A percentile compares a stretch with the other conserved stretches of the same genome.
phyloP scores from a whole-genome alignment of 2,797 vertebrate genomes.

The Hipposideros larvatus region DNA sequence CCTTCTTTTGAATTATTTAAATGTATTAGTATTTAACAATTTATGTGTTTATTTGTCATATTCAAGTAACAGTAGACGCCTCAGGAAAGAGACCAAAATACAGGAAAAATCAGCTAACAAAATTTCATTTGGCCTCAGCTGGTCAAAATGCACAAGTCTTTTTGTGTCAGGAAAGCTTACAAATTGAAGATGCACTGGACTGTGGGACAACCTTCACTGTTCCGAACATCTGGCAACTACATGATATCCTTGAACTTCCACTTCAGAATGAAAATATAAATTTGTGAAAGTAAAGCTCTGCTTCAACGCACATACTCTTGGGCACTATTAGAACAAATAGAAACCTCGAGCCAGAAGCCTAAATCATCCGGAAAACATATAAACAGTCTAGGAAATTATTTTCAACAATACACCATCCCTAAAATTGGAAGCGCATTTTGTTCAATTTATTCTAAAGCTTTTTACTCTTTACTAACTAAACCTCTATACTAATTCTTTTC shows the following conservation, averaged over 20 bases:
- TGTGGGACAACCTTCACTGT: background rate
- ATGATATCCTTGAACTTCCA: background rate
- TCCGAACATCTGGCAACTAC: background rate
- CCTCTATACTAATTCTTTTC: background rate
- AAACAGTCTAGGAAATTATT: background rate
- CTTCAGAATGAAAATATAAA: background rate
- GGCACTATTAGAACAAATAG: background rate
- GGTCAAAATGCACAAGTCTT: background rate
- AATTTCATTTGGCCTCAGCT: background rate
- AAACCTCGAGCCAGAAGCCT: background rate
- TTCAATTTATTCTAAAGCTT: background rate
- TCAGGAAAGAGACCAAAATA: background rate
- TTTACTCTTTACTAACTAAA: background rate
- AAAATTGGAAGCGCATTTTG: background rate
- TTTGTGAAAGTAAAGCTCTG: background rate
- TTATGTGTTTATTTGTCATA: background rate
- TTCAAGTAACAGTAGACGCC: background rate
- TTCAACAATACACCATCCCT: background rate
- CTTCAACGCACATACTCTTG: background rate
- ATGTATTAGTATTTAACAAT: background rate
- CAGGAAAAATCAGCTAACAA: background rate
- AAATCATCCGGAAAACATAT: background rate
- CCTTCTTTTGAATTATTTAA: slow-evolving; percentile 30
- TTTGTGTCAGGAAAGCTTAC: background rate
- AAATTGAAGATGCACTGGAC: background rate